Evolutionary conservation across 2,888 invertebrate genomes (phyloP), one percentile per base, ranked within the genome.

Genomic region (Lissonota sp.): DNA sequence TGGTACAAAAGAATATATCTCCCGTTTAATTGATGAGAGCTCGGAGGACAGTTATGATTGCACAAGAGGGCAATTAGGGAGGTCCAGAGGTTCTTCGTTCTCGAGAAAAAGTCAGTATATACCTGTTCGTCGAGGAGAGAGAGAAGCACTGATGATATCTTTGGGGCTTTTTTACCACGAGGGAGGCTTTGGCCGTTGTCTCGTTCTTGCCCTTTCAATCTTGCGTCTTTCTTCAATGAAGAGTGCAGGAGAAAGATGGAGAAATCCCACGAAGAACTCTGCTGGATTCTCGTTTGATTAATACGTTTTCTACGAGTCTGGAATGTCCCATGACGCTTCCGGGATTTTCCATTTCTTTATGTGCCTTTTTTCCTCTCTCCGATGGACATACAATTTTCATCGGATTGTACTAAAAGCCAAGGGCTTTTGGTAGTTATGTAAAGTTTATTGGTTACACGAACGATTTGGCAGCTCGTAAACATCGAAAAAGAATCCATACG

Each of bases 21-120:
- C 42, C 51, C 53, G 62, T 81, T 73, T 73, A 73, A 81, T 81
- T 64, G 64, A 77, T 53, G 77, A 81, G 77, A 69, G 60, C 81
- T 74, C 66, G 53, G 77, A 70, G 77, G 73, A 70, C 81, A 77
- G 77, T 81, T 81, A 81, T 74, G 77, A 81, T 77, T 77, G 81
- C 81, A 74, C 81, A 77, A 81, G 81, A 71, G 81, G 77, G 77
- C 81, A 81, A 81, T 81, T 81, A 81, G 81, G 64, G 70, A 74
- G 77, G 73, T 73, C 73, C 64, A 64, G 70, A 39, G 73, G 70
- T 69, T 81, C 76, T 73, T 64, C 63, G 64, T 46, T 64, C 44
- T 37, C 10, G 49, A 74, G 64, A 74, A 74, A 66, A 74, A 64
- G 74, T 39, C 64, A 63, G 67, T 49, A 10, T 55, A 55, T 67